Conservation (phyloP, 2,888 invertebrate genomes). For the Polylopha cassiicola region DNA sequence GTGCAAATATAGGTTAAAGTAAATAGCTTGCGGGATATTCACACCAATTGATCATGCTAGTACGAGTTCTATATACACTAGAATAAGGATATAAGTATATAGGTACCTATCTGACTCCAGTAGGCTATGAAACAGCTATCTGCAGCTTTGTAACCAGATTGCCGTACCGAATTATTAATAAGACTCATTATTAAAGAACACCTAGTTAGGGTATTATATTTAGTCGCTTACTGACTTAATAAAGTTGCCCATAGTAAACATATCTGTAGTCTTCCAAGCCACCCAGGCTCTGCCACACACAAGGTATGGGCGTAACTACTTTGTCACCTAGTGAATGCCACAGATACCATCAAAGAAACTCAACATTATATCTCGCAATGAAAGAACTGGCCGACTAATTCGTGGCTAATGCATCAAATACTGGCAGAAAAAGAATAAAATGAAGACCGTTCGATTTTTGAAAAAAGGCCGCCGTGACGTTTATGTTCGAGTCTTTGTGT, state of each 20-base stretch:
- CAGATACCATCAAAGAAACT: constrained; percentile 49
- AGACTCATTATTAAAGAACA: too few species aligned
- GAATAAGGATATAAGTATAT: too few species aligned
- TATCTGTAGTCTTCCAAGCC: constrained; percentile 34
- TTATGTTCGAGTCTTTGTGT: constrained; percentile 69
- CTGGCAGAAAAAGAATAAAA: constrained; percentile 53
- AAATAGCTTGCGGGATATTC: too few species aligned
- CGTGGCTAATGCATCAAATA: constrained; percentile 71
- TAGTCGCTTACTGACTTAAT: too few species aligned
- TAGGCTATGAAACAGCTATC: too few species aligned
- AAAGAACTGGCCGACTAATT: constrained; percentile 68
- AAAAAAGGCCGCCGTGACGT: constrained; percentile 64
- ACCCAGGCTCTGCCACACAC: constrained; percentile 71
- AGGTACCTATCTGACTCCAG: too few species aligned
- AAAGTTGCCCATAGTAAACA: constrained; percentile 2
- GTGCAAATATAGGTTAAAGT: too few species aligned
- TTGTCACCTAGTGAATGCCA: constrained; percentile 62
- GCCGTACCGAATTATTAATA: too few species aligned
- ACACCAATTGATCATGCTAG: too few species aligned
- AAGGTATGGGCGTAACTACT: constrained; percentile 65
- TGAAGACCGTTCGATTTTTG: constrained; percentile 56
- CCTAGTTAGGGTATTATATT: too few species aligned
- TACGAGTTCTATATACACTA: too few species aligned
- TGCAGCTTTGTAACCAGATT: too few species aligned
- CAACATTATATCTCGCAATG: constrained; percentile 44